Percentiles rank a stretch among this genome's conserved stretches.
Evolutionary conservation across 2,797 vertebrate species (phyloP).

Genomic region (Cyprinella venusta): DNA sequence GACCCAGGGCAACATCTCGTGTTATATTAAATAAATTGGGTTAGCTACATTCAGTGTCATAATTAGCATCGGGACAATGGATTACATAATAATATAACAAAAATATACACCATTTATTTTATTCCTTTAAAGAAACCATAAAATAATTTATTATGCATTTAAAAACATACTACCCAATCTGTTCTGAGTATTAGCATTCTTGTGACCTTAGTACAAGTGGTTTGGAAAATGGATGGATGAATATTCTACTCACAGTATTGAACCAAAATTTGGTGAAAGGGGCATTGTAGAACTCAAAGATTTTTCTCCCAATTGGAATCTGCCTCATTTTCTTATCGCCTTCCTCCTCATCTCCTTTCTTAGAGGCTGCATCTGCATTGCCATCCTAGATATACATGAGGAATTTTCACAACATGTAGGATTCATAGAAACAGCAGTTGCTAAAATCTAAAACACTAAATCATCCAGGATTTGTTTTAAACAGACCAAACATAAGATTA

Average conservation of each 20-base stretch:
- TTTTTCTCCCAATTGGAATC: constrained; percentile 89
- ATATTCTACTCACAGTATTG: constrained; percentile 87
- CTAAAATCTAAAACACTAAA: neutral
- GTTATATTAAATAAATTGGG: too few relatives aligned
- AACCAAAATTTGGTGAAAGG: constrained; percentile 99
- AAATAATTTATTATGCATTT: neutral
- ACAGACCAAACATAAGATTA: constrained; percentile 1
- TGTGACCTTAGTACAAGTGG: neutral
- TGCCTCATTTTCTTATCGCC: constrained; percentile 84
- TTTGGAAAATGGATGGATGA: neutral
- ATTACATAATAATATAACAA: neutral
- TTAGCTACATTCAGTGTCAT: too few relatives aligned
- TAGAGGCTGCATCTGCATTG: constrained; percentile 83
- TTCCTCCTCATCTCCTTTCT: constrained; percentile 94
- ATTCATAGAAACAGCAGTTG: constrained; percentile 11
- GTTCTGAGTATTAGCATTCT: neutral
- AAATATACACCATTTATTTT: neutral
- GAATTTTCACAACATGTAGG: constrained; percentile 16
- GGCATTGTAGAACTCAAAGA: constrained; percentile 98
- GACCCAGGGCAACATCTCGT: too few relatives aligned
- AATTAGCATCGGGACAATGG: too few relatives aligned
- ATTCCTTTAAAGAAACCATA: neutral
- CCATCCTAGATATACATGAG: constrained; percentile 79
- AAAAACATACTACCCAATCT: neutral
- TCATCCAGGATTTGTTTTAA: constrained; percentile 3